Conservation (phyloP, 2,888 invertebrate species). For the Xestia rhomboidea region DNA sequence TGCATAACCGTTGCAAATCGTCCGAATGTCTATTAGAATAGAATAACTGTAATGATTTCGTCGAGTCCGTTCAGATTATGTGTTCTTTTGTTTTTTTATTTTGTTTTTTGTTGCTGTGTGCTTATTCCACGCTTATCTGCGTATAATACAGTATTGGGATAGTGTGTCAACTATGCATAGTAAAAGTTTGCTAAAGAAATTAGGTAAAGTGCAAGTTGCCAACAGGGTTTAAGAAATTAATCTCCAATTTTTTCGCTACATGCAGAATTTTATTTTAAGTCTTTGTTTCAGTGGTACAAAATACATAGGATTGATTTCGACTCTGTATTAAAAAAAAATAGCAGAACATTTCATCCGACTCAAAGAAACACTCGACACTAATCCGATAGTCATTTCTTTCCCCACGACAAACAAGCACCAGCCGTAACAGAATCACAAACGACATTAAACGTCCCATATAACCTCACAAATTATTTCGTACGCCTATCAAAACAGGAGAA, state of each 20-base stretch:
- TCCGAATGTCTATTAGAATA: constrained; percentile 38
- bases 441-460: constrained; percentile 17
- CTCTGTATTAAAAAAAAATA: not conserved
- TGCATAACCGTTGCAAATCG: constrained; percentile 50
- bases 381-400: constrained; percentile 1
- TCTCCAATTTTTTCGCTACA: not conserved
- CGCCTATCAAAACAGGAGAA: constrained; percentile 44
- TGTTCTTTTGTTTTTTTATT: constrained; percentile 27
- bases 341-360: not conserved
- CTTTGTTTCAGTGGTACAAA: not conserved
- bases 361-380: constrained; percentile 6
- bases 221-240: not conserved
- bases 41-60: constrained; percentile 17
- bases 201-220: not conserved
- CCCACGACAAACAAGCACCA: not conserved
- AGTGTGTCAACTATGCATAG: not conserved
- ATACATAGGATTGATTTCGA: not conserved
- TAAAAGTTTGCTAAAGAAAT: constrained; percentile 7
- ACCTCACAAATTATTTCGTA: constrained; percentile 41
- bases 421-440: constrained; percentile 38
- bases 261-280: not conserved
- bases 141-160: not conserved
- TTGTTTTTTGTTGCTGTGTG: constrained; percentile 17
- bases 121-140: not conserved
- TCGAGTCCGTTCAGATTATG: not conserved